These are phyloP conservation scores for Anoncus sp. DNA, from an alignment of 2,888 invertebrate genomes.

Conservation along the genomic window DNA sequence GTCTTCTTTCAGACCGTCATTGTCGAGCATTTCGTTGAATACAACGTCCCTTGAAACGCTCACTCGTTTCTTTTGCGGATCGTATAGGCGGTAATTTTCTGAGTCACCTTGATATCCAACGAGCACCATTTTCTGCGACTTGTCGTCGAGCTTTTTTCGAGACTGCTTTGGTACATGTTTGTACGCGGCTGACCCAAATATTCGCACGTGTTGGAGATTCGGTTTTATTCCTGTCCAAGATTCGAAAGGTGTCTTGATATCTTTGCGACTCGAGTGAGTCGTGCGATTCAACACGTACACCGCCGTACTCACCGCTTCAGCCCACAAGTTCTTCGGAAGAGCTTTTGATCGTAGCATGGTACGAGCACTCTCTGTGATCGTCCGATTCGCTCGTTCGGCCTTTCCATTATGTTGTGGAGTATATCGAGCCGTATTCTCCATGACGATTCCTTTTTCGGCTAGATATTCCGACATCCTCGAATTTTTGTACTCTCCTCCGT, in stretches of 20 bases:
- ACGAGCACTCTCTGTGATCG: conserved; percentile 59
- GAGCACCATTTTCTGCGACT: conserved; percentile 62
- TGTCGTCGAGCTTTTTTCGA: conserved; percentile 63
- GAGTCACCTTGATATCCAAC: conserved; percentile 45
- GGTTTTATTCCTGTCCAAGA: conserved; percentile 60
- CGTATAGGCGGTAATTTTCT: conserved; percentile 39
- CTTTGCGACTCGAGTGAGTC: conserved; percentile 4
- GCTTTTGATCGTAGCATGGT: conserved; percentile 58
- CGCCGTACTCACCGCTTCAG: conserved; percentile 68
- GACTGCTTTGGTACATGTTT: conserved; percentile 57
- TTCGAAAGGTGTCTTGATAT: conserved; percentile 29
- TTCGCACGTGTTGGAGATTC: conserved; percentile 49
- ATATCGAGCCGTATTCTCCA: conserved; percentile 53
- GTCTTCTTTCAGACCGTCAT: neutral
- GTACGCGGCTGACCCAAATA: conserved; percentile 61
- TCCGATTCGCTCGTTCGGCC: conserved; percentile 61
- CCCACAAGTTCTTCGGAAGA: conserved; percentile 57
- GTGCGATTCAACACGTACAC: conserved; percentile 68
- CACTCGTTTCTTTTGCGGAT: conserved; percentile 13
- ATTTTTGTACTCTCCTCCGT: conserved; percentile 59
- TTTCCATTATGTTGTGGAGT: conserved; percentile 63
- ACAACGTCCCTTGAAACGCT: conserved; percentile 36
- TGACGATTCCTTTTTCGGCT: conserved; percentile 35
- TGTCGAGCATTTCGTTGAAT: conserved; percentile 3
- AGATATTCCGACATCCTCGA: conserved; percentile 37